These are phyloP conservation scores for Clamator glandarius DNA, from an alignment of 2,797 vertebrate species.

Conservation along the genomic window DNA sequence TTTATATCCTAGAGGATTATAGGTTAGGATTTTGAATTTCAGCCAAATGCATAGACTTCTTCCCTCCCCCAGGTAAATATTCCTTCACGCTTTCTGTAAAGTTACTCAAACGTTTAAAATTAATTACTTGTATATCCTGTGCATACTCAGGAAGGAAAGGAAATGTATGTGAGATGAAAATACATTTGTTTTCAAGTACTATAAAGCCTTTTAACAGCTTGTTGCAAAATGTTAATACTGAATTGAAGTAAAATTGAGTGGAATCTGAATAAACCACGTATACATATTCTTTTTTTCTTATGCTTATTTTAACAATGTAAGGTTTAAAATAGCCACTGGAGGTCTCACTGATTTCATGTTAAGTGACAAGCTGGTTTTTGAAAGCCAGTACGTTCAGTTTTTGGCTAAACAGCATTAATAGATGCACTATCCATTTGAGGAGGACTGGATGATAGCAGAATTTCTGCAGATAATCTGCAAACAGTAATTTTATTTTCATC, in stretches of 20 bases:
- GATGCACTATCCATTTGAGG: neutral
- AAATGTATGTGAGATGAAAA: neutral
- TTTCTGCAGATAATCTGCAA: neutral
- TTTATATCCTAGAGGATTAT: neutral
- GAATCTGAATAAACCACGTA: neutral
- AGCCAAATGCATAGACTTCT: neutral
- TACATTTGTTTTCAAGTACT: neutral
- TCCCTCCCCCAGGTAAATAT: neutral
- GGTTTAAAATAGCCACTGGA: constrained; percentile 44
- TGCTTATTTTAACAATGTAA: neutral
- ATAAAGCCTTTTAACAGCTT: neutral
- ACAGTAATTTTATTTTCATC: neutral
- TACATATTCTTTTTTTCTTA: neutral
- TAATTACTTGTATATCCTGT: neutral
- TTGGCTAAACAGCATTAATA: neutral
- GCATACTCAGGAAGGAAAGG: neutral
- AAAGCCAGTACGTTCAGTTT: neutral
- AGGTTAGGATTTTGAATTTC: neutral
- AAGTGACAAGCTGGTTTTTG: neutral
- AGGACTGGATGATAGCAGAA: neutral
- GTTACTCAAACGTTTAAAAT: neutral
- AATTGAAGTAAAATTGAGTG: neutral
- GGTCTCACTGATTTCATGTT: constrained; percentile 11
- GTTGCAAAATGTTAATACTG: neutral
- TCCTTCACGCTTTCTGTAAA: neutral